Evolutionary conservation across 2,888 invertebrate species (phyloP).

Genomic region (Labia minor): DNA sequence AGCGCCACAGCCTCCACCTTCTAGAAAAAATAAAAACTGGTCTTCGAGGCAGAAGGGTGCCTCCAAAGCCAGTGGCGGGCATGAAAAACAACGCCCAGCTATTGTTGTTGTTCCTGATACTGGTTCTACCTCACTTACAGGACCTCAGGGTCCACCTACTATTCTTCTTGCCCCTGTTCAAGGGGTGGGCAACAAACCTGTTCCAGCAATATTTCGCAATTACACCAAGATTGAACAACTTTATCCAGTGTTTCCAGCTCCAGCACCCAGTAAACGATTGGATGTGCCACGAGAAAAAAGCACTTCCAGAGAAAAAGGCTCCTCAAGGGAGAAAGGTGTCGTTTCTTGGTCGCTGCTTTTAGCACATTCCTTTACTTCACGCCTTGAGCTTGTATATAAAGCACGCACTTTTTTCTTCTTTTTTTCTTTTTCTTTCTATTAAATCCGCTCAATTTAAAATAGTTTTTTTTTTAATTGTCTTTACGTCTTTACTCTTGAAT

Average conservation of each 20-base stretch:
- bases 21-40: constrained; percentile 8
- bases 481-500: not conserved
- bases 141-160: constrained; percentile 18
- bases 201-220: constrained; percentile 59
- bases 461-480: not conserved
- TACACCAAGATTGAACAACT: constrained; percentile 67
- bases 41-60: not conserved
- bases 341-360: not conserved
- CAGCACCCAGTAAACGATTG: not conserved
- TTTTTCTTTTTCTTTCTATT: too few species aligned
- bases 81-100: not conserved
- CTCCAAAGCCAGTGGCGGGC: not conserved
- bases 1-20: constrained; percentile 31
- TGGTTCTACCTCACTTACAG: not conserved
- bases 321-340: constrained; percentile 2
- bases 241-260: constrained; percentile 43
- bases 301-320: not conserved
- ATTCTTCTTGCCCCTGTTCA: constrained; percentile 22
- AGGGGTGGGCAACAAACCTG: constrained; percentile 31
- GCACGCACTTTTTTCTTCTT: not conserved
- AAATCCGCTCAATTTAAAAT: not conserved
- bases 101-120: not conserved
- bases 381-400: not conserved
- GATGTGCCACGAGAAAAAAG: not conserved
- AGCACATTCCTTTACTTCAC: not conserved